phyloP scores from a whole-genome alignment of 1,140 invertebrate genomes.

The Hycleus phaleratus region DNA sequence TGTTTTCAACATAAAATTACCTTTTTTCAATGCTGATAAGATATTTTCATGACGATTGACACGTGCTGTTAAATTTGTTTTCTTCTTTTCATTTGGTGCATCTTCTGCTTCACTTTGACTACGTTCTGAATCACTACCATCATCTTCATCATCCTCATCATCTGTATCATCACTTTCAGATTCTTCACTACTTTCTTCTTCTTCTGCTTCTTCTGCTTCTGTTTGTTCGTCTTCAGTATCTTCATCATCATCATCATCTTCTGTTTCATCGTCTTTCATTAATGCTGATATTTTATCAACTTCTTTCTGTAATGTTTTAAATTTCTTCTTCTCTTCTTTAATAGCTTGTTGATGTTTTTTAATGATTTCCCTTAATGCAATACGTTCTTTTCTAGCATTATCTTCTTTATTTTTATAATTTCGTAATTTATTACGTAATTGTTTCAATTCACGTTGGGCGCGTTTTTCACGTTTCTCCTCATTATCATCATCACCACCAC shows the following conservation, averaged over 20 bases:
- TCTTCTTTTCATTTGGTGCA: slow-evolving; percentile 54
- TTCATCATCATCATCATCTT: slow-evolving; percentile 61
- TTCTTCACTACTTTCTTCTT: slow-evolving; percentile 53
- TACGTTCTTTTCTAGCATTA: slow-evolving; percentile 68
- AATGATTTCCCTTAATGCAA: slow-evolving; percentile 66
- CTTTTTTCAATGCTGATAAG: slow-evolving; percentile 71
- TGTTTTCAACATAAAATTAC: slow-evolving; percentile 75
- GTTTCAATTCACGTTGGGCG: slow-evolving; percentile 52
- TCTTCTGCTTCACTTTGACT: slow-evolving; percentile 61
- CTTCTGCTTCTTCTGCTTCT: slow-evolving; percentile 48
- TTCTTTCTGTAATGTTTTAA: slow-evolving; percentile 72
- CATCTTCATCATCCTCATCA: slow-evolving; percentile 50
- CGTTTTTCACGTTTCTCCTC: slow-evolving; percentile 57
- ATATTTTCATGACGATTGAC: slow-evolving; percentile 68
- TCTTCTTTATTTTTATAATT: slow-evolving; percentile 70
- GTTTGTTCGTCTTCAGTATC: slow-evolving; percentile 50
- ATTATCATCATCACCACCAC: slow-evolving; percentile 63
- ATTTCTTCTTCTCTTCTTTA: slow-evolving; percentile 68
- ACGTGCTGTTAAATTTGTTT: slow-evolving; percentile 52
- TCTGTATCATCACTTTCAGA: slow-evolving; percentile 55
- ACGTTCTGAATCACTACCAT: slow-evolving; percentile 44
- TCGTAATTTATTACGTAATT: slow-evolving; percentile 68
- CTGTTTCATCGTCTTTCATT: slow-evolving; percentile 68
- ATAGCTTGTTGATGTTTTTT: slow-evolving; percentile 70
- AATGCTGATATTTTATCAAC: slow-evolving; percentile 82